Conservation (phyloP, 1,140 invertebrate genomes). For the Hycleus cichorii region DNA sequence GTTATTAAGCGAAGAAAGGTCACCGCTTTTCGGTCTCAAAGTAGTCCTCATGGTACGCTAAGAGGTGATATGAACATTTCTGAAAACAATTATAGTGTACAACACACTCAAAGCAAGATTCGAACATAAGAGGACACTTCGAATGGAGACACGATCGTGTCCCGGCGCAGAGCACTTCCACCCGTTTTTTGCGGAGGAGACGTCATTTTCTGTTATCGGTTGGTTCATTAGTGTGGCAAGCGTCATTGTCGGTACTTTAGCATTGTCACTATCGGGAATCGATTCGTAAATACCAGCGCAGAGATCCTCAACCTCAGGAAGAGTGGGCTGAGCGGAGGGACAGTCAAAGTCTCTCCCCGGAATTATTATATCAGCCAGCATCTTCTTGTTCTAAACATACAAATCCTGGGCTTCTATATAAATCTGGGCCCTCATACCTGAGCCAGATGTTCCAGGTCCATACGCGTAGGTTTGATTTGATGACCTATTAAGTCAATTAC, state of each 20-base stretch:
- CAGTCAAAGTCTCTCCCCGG: not conserved
- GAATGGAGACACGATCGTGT: slow-evolving; percentile 34
- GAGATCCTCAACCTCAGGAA: not conserved
- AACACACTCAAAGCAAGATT: not conserved
- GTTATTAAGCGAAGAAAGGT: slow-evolving; percentile 9
- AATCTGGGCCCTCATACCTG: not conserved
- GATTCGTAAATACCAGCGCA: slow-evolving; percentile 1
- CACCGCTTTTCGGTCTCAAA: slow-evolving; percentile 17
- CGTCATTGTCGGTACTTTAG: not conserved
- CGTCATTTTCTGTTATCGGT: slow-evolving; percentile 4
- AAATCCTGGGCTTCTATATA: slow-evolving; percentile 7
- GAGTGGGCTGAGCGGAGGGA: not conserved
- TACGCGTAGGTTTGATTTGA: not conserved
- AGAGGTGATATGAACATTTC: not conserved
- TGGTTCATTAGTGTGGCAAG: slow-evolving; percentile 5
- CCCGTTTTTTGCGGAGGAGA: not conserved
- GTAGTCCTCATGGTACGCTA: slow-evolving; percentile 8
- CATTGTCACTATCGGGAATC: not conserved
- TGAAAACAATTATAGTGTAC: slow-evolving; percentile 10
- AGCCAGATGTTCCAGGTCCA: not conserved
- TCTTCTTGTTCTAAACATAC: not conserved
- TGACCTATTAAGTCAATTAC: too few relatives aligned
- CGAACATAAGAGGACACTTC: slow-evolving; percentile 1
- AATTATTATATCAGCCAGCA: not conserved
- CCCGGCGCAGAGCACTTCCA: not conserved